phyloP scores from a whole-genome alignment of 2,888 invertebrate species.

The Venustoraphidia nigricollis region DNA sequence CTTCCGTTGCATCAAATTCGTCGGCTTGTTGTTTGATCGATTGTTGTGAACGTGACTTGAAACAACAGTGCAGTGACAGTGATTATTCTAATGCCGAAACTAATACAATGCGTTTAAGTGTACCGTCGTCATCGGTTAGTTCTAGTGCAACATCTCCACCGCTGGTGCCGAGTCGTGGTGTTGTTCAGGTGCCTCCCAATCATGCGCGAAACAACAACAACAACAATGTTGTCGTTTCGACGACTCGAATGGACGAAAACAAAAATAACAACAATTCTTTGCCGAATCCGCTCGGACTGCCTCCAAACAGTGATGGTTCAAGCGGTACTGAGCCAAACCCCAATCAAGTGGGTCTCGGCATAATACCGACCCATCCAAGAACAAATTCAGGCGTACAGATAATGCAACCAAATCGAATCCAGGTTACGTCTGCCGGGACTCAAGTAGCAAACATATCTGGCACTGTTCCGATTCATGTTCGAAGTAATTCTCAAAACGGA shows the following conservation, averaged over 20 bases:
- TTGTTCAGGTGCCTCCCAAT: not conserved
- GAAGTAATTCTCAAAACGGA: not conserved
- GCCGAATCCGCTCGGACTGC: not conserved
- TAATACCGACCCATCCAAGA: not conserved
- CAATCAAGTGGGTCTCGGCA: too few species aligned
- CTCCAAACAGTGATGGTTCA: not conserved
- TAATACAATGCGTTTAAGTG: slow-evolving; percentile 4
- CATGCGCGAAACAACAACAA: not conserved
- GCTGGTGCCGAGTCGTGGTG: not conserved
- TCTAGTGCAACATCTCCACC: not conserved
- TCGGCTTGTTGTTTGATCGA: too few species aligned
- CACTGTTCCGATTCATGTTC: not conserved
- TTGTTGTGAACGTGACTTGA: too few species aligned
- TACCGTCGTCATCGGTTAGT: not conserved
- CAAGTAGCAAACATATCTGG: too few species aligned
- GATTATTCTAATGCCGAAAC: too few species aligned
- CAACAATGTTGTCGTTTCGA: not conserved
- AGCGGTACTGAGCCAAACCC: too few species aligned
- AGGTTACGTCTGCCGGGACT: not conserved
- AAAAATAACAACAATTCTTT: not conserved
- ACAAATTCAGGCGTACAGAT: not conserved
- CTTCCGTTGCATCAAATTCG: too few species aligned
- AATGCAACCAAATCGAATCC: not conserved
- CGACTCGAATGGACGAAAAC: not conserved
- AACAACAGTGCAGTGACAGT: too few species aligned